These are phyloP conservation scores for Diplodus puntazzo DNA, from an alignment of 2,797 vertebrate genomes.

Conservation along the genomic window DNA sequence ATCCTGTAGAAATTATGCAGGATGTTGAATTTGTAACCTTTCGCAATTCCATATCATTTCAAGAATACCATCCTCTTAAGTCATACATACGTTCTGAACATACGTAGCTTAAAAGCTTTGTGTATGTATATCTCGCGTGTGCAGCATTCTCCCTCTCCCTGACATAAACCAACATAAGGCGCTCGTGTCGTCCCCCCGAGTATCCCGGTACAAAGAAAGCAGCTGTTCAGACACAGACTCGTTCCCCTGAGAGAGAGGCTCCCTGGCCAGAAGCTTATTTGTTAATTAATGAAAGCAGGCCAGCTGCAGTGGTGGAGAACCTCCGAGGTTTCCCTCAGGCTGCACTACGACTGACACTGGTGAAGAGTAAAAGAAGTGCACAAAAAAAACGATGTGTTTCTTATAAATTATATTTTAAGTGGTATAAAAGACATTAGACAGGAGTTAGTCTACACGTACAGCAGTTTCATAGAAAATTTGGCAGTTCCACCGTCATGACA, in stretches of 20 bases:
- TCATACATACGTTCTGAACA: background rate
- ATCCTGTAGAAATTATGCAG: background rate
- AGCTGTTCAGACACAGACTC: conserved; percentile 50
- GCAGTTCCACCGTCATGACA: conserved; percentile 26
- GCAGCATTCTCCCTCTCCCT: conserved; percentile 2
- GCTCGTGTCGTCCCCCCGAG: background rate
- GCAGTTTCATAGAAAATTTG: conserved; percentile 41
- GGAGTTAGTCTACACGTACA: conserved; percentile 13
- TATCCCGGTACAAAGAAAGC: conserved; percentile 28
- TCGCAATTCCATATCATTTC: background rate
- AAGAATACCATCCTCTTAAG: background rate
- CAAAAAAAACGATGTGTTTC: conserved; percentile 4
- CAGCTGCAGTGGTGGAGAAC: conserved; percentile 50
- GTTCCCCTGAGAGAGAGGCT: conserved; percentile 29
- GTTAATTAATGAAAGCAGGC: conserved; percentile 58
- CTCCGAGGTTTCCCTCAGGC: conserved; percentile 30
- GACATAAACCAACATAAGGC: conserved; percentile 10
- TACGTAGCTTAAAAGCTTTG: background rate
- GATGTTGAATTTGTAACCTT: background rate
- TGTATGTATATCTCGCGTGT: background rate
- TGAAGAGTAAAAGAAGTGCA: conserved; percentile 6
- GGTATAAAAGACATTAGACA: conserved; percentile 53
- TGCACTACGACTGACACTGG: conserved; percentile 10
- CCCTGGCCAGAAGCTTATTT: conserved; percentile 7
- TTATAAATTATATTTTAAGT: conserved; percentile 61